Percentiles rank a stretch among this genome's conserved stretches.
Conservation (phyloP, 2,888 invertebrate genomes). For the Abscondita cerata region DNA sequence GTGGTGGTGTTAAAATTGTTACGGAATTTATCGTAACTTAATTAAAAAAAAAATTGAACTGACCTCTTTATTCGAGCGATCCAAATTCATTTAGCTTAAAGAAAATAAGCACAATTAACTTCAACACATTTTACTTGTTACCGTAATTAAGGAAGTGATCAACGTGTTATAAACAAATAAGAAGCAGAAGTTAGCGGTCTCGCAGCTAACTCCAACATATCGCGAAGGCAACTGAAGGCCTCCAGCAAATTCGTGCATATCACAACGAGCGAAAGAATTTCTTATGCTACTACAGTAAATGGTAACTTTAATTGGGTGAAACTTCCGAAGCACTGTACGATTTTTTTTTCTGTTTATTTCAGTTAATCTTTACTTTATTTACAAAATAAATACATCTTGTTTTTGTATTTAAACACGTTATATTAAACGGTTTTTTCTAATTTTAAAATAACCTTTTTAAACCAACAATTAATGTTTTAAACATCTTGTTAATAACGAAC, state of each 20-base stretch:
- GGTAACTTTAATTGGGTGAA: constrained; percentile 10
- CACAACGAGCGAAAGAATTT: constrained; percentile 30
- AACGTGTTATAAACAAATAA: constrained; percentile 18
- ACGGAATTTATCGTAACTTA: neutral
- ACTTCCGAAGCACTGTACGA: neutral
- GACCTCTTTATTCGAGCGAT: neutral
- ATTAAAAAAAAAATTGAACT: neutral
- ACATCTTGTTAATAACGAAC: too few relatives aligned
- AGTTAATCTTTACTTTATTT: too few relatives aligned
- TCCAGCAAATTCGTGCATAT: constrained; percentile 38
- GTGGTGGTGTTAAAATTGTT: too few relatives aligned
- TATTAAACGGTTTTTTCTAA: too few relatives aligned
- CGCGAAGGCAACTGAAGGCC: constrained; percentile 44
- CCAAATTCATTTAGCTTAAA: neutral
- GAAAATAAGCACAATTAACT: neutral
- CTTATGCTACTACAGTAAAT: constrained; percentile 15
- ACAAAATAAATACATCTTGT: too few relatives aligned
- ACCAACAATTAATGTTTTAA: too few relatives aligned
- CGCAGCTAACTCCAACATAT: constrained; percentile 39
- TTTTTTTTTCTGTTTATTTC: neutral
- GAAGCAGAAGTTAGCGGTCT: constrained; percentile 29
- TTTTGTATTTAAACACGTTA: too few relatives aligned
- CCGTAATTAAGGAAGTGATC: constrained; percentile 8
- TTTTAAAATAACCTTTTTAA: too few relatives aligned
- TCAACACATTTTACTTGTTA: neutral